Evolutionary conservation across 2,888 invertebrate genomes (phyloP).

Genomic region (Leucoma salicis): DNA sequence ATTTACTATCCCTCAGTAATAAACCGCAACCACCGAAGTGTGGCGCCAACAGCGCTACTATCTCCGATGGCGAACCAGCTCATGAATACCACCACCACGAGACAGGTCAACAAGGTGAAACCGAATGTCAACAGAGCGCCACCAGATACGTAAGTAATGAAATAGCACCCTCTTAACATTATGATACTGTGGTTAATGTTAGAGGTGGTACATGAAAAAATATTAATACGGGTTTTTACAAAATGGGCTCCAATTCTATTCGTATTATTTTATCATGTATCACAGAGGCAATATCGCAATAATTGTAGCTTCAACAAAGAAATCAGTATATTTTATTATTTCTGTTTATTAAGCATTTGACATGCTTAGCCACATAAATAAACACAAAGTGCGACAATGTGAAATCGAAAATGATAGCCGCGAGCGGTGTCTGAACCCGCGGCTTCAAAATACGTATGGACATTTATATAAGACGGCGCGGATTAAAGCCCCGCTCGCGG

Average conservation of each 20-base stretch:
- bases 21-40: conserved; percentile 90
- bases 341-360: too few relatives aligned
- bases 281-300: conserved; percentile 27
- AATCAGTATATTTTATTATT: conserved; percentile 22
- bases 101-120: conserved; percentile 95
- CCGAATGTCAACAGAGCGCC: conserved; percentile 91
- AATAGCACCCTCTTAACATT: conserved; percentile 1
- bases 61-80: conserved; percentile 85
- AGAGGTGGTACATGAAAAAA: conserved; percentile 24
- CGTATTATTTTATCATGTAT: conserved; percentile 22
- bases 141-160: conserved; percentile 85
- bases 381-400: too few relatives aligned
- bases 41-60: conserved; percentile 84
- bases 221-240: too few relatives aligned
- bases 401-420: too few relatives aligned
- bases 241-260: too few relatives aligned
- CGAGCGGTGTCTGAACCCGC: too few relatives aligned
- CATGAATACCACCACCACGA: conserved; percentile 88
- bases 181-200: conserved; percentile 15
- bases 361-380: too few relatives aligned
- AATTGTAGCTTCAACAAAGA: conserved; percentile 34
- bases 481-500: too few relatives aligned
- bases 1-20: conserved; percentile 81
- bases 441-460: too few relatives aligned
- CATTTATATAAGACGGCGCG: too few relatives aligned